Evolutionary conservation across 2,113 vertebrate genomes (phyloP).

Genomic region (Syngnathus typhle): DNA sequence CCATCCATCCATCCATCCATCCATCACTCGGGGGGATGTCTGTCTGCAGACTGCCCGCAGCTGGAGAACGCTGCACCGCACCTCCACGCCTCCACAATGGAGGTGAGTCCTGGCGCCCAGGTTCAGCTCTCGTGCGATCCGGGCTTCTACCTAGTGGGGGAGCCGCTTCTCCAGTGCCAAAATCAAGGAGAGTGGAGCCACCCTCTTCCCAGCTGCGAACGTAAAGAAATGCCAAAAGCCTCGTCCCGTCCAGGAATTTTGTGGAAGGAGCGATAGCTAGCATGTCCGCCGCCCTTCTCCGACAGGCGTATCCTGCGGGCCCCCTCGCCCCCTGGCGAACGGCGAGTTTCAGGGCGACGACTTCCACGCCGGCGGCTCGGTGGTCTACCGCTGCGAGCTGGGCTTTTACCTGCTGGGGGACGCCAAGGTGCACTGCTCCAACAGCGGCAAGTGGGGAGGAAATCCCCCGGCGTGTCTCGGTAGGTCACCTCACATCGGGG

Average conservation of each 20-base stretch:
- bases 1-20: too few species aligned
- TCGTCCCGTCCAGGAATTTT: too few species aligned
- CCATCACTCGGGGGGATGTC: background rate
- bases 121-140: constrained; percentile 87
- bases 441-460: constrained; percentile 86
- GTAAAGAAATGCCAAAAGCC: constrained; percentile 54
- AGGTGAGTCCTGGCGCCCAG: constrained; percentile 82
- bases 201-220: constrained; percentile 85
- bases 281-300: too few species aligned
- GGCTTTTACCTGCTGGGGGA: constrained; percentile 93
- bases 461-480: constrained; percentile 86
- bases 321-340: constrained; percentile 81
- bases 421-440: constrained; percentile 81
- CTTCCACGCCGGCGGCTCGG: constrained; percentile 80
- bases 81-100: constrained; percentile 72
- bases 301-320: constrained; percentile 85
- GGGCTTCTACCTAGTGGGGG: constrained; percentile 90
- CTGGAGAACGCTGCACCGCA: constrained; percentile 79
- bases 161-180: constrained; percentile 83
- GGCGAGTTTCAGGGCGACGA: constrained; percentile 82
- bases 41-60: constrained; percentile 81
- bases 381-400: constrained; percentile 84
- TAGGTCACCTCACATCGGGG: constrained; percentile 40
- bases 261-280: background rate
- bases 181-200: constrained; percentile 92